These are phyloP conservation scores for Plumapathes pennacea DNA, from an alignment of 92 coral and sea anemone genomes.

Conservation along the genomic window DNA sequence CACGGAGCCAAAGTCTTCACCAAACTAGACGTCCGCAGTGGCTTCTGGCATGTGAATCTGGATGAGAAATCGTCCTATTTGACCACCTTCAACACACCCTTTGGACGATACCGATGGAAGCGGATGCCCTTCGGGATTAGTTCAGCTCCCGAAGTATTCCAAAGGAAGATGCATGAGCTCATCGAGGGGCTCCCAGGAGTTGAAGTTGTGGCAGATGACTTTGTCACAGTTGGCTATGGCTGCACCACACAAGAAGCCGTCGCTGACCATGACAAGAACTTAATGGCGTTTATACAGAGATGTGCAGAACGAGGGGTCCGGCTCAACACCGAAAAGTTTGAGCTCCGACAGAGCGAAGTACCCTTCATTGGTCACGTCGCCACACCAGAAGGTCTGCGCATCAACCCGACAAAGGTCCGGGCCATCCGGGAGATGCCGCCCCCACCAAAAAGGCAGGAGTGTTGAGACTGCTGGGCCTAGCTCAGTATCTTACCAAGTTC, in stretches of 20 bases:
- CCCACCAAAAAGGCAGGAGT: not conserved
- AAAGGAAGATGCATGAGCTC: slow-evolving; percentile 23
- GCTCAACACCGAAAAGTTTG: not conserved
- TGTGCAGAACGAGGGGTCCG: slow-evolving; percentile 9
- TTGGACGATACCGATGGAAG: slow-evolving; percentile 28
- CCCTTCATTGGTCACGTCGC: slow-evolving; percentile 6
- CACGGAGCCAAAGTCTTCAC: slow-evolving; percentile 61
- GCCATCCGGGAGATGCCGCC: slow-evolving; percentile 30
- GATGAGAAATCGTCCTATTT: slow-evolving; percentile 19
- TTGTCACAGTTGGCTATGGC: slow-evolving; percentile 10
- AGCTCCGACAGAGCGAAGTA: slow-evolving; percentile 3
- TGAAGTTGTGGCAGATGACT: slow-evolving; percentile 30
- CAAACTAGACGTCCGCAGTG: slow-evolving; percentile 25
- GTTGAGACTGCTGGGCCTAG: not conserved
- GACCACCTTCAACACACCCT: slow-evolving; percentile 30
- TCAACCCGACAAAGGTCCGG: slow-evolving; percentile 4
- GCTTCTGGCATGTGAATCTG: slow-evolving; percentile 25
- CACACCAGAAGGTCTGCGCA: slow-evolving; percentile 1
- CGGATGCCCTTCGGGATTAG: slow-evolving; percentile 25
- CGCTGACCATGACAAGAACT: not conserved
- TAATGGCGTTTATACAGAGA: not conserved
- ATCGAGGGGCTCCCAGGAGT: slow-evolving; percentile 23
- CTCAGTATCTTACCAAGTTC: slow-evolving; percentile 6
- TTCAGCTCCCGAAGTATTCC: slow-evolving; percentile 33
- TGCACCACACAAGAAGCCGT: not conserved